Evolutionary conservation across 2,797 vertebrate genomes (phyloP).

Genomic region (Manis crassicaudata): DNA sequence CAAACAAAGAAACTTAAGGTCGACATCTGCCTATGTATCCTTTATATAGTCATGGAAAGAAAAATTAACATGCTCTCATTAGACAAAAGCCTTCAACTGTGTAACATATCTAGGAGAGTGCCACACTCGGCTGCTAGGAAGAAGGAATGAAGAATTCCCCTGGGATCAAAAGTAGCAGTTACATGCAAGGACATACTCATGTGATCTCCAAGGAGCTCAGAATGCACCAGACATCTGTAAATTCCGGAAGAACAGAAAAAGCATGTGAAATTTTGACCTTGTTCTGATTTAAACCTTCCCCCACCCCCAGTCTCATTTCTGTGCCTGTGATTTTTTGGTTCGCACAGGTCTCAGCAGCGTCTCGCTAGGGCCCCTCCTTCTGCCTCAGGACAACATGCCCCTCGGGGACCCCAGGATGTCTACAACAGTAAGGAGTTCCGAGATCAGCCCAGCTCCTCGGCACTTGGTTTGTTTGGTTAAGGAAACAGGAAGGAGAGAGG

Average conservation of each 20-base stretch:
- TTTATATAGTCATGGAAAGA: neutral
- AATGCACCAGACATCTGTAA: neutral
- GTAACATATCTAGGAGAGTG: neutral
- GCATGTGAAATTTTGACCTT: neutral
- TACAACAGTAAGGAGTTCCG: constrained; percentile 83
- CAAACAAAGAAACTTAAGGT: constrained; percentile 40
- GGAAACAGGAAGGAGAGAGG: neutral
- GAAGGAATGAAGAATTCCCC: constrained; percentile 6
- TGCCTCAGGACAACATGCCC: constrained; percentile 67
- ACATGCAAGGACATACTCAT: neutral
- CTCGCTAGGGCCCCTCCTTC: neutral
- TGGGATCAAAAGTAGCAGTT: neutral
- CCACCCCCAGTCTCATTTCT: constrained; percentile 10
- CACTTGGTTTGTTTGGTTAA: neutral
- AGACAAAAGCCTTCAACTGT: neutral
- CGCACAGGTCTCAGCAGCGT: constrained; percentile 63
- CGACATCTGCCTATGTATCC: neutral
- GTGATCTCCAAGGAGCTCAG: neutral
- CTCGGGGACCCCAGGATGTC: constrained; percentile 80
- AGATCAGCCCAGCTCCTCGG: neutral
- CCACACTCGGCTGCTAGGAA: neutral
- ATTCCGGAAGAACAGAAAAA: neutral
- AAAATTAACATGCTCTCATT: neutral
- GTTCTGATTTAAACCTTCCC: constrained; percentile 17
- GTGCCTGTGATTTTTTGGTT: constrained; percentile 17